Percentiles rank a stretch among this genome's conserved stretches.
phyloP scores from a whole-genome alignment of 1,140 invertebrate genomes.

The Neocloeon triangulifer region DNA sequence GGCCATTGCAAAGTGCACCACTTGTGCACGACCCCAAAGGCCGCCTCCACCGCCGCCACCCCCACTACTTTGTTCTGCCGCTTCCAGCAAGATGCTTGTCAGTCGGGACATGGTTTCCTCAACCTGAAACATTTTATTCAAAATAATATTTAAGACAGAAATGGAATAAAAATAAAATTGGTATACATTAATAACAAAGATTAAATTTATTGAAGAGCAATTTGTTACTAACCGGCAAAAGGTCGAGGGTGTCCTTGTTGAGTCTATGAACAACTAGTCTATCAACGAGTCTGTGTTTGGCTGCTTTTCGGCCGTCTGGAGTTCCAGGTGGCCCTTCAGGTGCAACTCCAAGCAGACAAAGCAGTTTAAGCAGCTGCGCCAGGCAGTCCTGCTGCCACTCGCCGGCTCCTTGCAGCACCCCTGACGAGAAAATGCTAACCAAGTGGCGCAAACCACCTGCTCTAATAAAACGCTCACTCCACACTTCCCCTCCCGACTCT shows the following conservation, averaged over 20 bases:
- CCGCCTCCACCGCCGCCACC: too few species aligned
- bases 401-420: slow-evolving; percentile 37
- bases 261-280: slow-evolving; percentile 38
- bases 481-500: not conserved
- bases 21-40: slow-evolving; percentile 57
- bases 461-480: not conserved
- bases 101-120: slow-evolving; percentile 58
- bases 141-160: too few species aligned
- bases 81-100: slow-evolving; percentile 69
- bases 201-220: slow-evolving; percentile 2
- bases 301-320: not conserved
- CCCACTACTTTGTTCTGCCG: slow-evolving; percentile 47
- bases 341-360: slow-evolving; percentile 61
- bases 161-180: too few species aligned
- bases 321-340: slow-evolving; percentile 6
- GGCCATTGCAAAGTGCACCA: slow-evolving; percentile 58
- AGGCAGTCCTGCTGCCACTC: slow-evolving; percentile 91
- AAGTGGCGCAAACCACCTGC: too few species aligned
- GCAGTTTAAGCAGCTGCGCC: slow-evolving; percentile 56
- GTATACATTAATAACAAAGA: too few species aligned
- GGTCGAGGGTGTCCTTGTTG: slow-evolving; percentile 19
- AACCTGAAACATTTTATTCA: slow-evolving; percentile 59
- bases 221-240: not conserved
- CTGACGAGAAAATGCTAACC: slow-evolving; percentile 14
- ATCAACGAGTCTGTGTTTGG: slow-evolving; percentile 24